A percentile compares a stretch with the other conserved stretches of the same genome.
phyloP scores from a whole-genome alignment of 2,113 vertebrate species.

The Anoplopoma fimbria region DNA sequence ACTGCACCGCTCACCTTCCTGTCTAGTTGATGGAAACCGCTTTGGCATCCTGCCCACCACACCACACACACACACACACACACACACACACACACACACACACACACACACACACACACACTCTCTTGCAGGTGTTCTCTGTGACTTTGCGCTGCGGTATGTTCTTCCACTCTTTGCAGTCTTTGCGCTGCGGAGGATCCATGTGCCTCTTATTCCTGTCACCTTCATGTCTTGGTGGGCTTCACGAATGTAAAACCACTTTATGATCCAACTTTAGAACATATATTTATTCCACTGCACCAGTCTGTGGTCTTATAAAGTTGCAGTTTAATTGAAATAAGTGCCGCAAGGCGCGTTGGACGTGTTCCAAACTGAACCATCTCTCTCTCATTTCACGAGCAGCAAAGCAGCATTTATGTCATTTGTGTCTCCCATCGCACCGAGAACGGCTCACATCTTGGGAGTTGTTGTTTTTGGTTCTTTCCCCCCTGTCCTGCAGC shows the following conservation, averaged over 20 bases:
- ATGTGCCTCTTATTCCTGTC: background rate
- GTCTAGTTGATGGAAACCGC: constrained; percentile 69
- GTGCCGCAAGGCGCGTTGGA: constrained; percentile 55
- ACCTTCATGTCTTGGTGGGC: background rate
- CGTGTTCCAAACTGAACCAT: constrained; percentile 26
- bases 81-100: constrained; percentile 11
- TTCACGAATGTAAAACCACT: constrained; percentile 9
- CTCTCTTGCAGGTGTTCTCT: constrained; percentile 71
- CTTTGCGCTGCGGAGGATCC: constrained; percentile 34
- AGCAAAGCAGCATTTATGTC: constrained; percentile 6
- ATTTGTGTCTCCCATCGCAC: background rate
- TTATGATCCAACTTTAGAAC: constrained; percentile 11
- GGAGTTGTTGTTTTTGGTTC: constrained; percentile 2
- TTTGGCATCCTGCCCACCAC: constrained; percentile 59
- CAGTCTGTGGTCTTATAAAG: constrained; percentile 25
- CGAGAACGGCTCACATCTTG: background rate
- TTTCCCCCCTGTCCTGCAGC: constrained; percentile 56
- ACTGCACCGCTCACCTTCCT: constrained; percentile 63
- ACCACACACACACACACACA: background rate
- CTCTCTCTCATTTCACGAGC: background rate
- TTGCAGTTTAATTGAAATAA: constrained; percentile 66
- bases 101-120: background rate
- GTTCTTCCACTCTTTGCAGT: constrained; percentile 30
- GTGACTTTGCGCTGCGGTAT: constrained; percentile 60
- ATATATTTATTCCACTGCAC: background rate